Evolutionary conservation across 2,888 invertebrate genomes (phyloP), one percentile per base, ranked within the genome.

Genomic region (Cenopis cana): DNA sequence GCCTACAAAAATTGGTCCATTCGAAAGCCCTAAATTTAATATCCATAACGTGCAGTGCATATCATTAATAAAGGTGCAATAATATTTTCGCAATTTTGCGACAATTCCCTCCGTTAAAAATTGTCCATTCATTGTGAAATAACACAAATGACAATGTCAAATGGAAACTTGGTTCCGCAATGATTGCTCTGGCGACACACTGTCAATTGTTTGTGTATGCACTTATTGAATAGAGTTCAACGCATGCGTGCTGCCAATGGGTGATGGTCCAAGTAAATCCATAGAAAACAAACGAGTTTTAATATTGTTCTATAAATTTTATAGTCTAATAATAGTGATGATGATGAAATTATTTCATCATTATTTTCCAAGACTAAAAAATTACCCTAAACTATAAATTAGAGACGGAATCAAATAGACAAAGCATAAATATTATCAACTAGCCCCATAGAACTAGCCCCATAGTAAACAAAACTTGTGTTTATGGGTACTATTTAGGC

Each of bases 101-200:
- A 36, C 65, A 54, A 46, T 49, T 24, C 55, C 17, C 38, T 14
- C 36, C 29, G 20, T 55, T n/a, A n/a, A 55, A 69, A 55, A 70
- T 66, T 65, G 50, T 65, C 52, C 52, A 65, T 64, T 50, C 52
- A 11, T 70, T 70, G 20, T 59, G 54, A 33, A 70, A 60, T 29
- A 12, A 14, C 41, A 20, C 59, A 70, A 66, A 70, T 70, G 70
- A 66, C 59, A 70, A 66, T 66, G 52, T 38, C 54, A 54, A 64
- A 64, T 64, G 64, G 20, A 38, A 60, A 54, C 12, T 52, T 46
- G 36, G 20, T 65, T 50, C 20, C 46, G 36, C 69, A 65, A 57
- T 50, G 24, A 46, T 57, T 49, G 69, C 18, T 36, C 14, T 24
- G 57, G 57, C 57, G 57, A 29, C 60, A 49, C 61, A 36, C 20